Base-by-base conservation (phyloP, 2,888 invertebrate species). In the Cheilosia grossa region DNA sequence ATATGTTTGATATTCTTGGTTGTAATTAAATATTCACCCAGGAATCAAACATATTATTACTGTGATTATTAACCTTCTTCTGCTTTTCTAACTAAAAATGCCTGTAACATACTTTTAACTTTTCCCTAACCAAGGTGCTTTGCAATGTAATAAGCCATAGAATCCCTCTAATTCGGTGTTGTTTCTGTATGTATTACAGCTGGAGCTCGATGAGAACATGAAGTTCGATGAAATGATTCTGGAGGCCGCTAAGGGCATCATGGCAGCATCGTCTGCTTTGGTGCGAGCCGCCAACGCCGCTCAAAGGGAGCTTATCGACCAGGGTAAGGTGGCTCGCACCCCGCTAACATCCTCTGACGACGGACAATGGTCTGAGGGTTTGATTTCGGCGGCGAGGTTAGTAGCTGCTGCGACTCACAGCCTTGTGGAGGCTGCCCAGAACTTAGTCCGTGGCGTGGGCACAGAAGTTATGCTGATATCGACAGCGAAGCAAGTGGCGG, bases 1-100 rank as follows among this genome's bases (percentile, higher is more conserved):
- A 99, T 99, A 99, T 99, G 99, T 99, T 99, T 99, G 99, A 98
- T 99, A 99, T 99, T 99, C 99, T 99, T 99, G 99, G 99, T 99
- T 98, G 98, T 97, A 90, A 93, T 93, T 93, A 90, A 93, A 89
- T 88, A 90, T 90, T 96, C 98, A 97, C 98, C 98, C 98, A 95
- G 97, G 97, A 98, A 97, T 98, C 98, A 98, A 97, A 98, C 99
- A 98, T 99, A 98, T 99, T 97, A 96, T 96, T 96, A 97, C 93
- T 94, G 97, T 94, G 94, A 93, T 90, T 88, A 88, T 90, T 89
- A 87, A 88, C 88, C 88, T 87, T 89, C 90, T 91, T 82, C 88
- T 88, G 78, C 87, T 83, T 73, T 80, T 79, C 59, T 81, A 72
- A 61, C 80, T 56, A 63, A 78, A 90, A 58, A 69, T 49, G 37